Evolutionary conservation across 2,888 invertebrate genomes (phyloP).

Genomic region (Cosmorhoe ocellata): DNA sequence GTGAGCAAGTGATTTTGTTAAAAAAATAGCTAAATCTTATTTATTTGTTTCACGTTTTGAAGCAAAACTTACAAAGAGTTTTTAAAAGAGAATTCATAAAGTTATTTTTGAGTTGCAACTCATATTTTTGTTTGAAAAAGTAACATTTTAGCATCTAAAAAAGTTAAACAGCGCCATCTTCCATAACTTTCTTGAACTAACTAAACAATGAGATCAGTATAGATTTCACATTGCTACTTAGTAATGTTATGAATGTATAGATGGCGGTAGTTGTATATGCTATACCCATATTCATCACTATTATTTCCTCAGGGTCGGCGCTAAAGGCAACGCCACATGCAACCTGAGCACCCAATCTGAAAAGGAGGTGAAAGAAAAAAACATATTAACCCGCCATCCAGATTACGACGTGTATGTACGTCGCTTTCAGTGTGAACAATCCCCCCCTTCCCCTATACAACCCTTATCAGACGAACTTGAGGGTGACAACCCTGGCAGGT

Average conservation of each 20-base stretch:
- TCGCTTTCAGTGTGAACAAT: constrained; percentile 67
- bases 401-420: constrained; percentile 69
- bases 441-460: constrained; percentile 64
- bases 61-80: too few species aligned
- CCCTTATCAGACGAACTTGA: constrained; percentile 55
- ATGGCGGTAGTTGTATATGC: too few species aligned
- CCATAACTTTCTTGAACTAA: background rate
- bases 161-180: constrained; percentile 2
- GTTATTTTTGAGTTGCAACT: too few species aligned
- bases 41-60: too few species aligned
- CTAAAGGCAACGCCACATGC: constrained; percentile 76
- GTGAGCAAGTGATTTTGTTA: constrained; percentile 51
- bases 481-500: constrained; percentile 7
- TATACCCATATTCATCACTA: too few species aligned
- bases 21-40: too few species aligned
- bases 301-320: constrained; percentile 58
- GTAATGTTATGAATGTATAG: too few species aligned
- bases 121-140: too few species aligned
- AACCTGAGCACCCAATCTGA: constrained; percentile 63
- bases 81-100: too few species aligned
- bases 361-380: constrained; percentile 62
- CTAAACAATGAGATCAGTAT: too few species aligned
- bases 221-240: too few species aligned
- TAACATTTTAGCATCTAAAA: too few species aligned
- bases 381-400: constrained; percentile 56